A percentile compares a stretch with the other conserved stretches of the same genome.
phyloP scores from a whole-genome alignment of 2,797 vertebrate species.

The Oceanodroma leucorhoa region DNA sequence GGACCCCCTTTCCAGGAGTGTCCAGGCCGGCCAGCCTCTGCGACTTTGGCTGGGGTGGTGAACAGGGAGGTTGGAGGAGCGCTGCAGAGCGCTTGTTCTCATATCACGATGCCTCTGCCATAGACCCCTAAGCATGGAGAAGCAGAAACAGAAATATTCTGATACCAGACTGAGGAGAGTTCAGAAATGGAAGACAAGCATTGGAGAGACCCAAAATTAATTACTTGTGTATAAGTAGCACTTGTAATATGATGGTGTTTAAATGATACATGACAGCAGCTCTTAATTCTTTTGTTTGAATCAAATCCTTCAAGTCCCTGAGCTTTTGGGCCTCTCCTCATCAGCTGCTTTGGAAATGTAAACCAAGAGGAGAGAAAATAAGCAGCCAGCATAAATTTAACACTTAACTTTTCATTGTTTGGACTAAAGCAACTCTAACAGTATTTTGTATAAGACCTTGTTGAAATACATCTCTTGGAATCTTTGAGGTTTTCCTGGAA shows the following conservation, averaged over 20 bases:
- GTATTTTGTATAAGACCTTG: background rate
- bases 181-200: background rate
- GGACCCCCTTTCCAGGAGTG: background rate
- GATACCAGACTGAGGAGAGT: background rate
- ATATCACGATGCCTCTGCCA: fast-evolving
- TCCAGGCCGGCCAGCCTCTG: fast-evolving
- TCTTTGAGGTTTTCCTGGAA: background rate
- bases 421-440: background rate
- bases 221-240: background rate
- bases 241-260: background rate
- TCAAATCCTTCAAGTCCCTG: background rate
- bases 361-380: background rate
- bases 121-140: background rate
- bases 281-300: conserved; percentile 12
- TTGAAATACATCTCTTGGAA: background rate
- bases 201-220: background rate
- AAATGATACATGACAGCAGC: background rate
- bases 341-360: conserved; percentile 8
- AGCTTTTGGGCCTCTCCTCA: background rate
- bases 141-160: background rate
- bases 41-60: background rate
- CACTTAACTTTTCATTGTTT: background rate
- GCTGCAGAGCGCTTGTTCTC: background rate
- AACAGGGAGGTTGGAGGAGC: background rate
- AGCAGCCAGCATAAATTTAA: background rate